These are phyloP conservation scores for Otolemur crassicaudatus DNA, from an alignment of 2,797 vertebrate species.

Conservation along the genomic window DNA sequence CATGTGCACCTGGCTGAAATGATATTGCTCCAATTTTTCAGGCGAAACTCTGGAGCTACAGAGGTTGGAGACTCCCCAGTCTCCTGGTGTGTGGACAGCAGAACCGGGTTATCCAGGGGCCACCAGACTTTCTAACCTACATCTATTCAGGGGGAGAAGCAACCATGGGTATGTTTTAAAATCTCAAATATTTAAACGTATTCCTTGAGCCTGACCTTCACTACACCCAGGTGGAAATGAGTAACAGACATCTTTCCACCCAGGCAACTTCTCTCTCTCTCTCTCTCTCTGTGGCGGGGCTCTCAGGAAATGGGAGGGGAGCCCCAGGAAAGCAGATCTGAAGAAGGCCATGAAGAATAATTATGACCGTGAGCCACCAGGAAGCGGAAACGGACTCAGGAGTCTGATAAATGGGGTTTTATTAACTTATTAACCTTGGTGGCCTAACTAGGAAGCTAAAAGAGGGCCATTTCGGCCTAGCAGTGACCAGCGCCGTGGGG, in stretches of 20 bases:
- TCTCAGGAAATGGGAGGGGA: slow-evolving; percentile 1
- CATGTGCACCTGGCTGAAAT: fast-evolving
- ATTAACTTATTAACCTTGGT: slow-evolving; percentile 65
- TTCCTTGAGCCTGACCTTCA: neutral
- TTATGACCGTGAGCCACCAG: slow-evolving; percentile 1
- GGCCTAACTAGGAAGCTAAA: slow-evolving; percentile 31
- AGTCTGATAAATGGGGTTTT: slow-evolving; percentile 65
- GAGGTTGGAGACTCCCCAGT: neutral
- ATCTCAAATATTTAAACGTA: fast-evolving
- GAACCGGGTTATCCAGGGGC: too few relatives aligned
- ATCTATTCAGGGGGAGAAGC: fast-evolving
- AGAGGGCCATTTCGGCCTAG: neutral
- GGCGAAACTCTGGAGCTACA: neutral
- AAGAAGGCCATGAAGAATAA: slow-evolving; percentile 52
- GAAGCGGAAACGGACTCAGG: neutral
- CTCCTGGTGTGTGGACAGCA: fast-evolving
- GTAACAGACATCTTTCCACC: neutral
- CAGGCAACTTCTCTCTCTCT: too few relatives aligned
- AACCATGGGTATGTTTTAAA: fast-evolving
- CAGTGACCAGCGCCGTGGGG: neutral
- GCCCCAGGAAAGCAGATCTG: slow-evolving; percentile 46
- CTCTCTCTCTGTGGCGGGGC: neutral
- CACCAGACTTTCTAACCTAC: neutral
- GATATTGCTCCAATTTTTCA: fast-evolving
- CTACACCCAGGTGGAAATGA: neutral